phyloP scores from a whole-genome alignment of 2,797 vertebrate species.

The Brotula barbata region DNA sequence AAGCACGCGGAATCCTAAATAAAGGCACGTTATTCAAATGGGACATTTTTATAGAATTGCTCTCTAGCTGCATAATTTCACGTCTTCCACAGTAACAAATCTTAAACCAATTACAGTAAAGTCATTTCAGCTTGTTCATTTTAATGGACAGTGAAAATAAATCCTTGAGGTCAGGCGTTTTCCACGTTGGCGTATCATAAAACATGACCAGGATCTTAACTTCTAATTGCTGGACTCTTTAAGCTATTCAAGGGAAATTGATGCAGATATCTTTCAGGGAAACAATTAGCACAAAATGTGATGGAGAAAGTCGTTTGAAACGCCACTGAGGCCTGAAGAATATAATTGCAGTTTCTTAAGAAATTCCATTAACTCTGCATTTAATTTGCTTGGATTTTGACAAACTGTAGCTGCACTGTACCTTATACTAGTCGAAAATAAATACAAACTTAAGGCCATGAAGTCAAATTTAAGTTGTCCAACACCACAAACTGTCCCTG shows the following conservation, averaged over 20 bases:
- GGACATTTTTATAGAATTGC: background rate
- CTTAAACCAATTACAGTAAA: constrained; percentile 14
- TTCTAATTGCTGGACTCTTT: constrained; percentile 36
- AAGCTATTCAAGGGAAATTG: constrained; percentile 28
- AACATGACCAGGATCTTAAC: constrained; percentile 32
- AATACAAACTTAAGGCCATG: no score
- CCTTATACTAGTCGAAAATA: constrained; percentile 19
- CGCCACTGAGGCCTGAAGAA: constrained; percentile 55
- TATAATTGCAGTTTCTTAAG: constrained; percentile 56
- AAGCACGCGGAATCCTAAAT: background rate
- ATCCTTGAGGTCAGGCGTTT: constrained; percentile 5
- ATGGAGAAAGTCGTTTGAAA: constrained; percentile 53
- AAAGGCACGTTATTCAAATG: background rate
- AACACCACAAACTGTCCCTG: background rate
- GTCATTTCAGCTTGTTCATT: constrained; percentile 14
- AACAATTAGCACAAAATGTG: constrained; percentile 58
- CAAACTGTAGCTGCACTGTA: constrained; percentile 17
- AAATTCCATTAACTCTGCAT: constrained; percentile 53
- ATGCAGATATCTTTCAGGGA: constrained; percentile 43
- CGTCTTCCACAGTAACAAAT: constrained; percentile 2
- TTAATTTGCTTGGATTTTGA: constrained; percentile 58
- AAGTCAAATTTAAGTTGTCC: no score
- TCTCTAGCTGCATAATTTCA: constrained; percentile 5
- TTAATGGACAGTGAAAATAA: constrained; percentile 18
- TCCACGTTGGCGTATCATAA: constrained; percentile 19